These are phyloP conservation scores for Mesodorylaimus sp. DNA, from an alignment of 2,888 invertebrate species.

Conservation along the genomic window DNA sequence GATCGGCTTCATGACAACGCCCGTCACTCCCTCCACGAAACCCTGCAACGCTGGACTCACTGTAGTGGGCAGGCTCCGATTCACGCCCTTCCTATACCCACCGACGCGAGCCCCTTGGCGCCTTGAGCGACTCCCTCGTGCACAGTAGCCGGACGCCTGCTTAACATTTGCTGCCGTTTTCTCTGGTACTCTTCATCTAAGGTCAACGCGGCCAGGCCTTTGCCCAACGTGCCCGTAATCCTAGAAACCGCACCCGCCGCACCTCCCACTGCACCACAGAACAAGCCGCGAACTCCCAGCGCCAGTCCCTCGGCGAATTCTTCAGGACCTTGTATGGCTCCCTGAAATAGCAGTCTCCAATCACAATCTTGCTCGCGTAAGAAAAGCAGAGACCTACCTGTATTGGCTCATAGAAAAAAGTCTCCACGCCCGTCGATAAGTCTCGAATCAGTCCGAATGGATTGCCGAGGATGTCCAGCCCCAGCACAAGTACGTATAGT, in stretches of 20 bases:
- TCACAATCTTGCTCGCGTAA: slow-evolving; percentile 1
- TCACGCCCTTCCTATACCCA: slow-evolving; percentile 39
- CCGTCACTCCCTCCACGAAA: slow-evolving; percentile 81
- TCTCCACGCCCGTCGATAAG: slow-evolving; percentile 83
- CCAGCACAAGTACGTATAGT: slow-evolving; percentile 81
- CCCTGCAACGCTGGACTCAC: slow-evolving; percentile 44
- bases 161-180: slow-evolving; percentile 69
- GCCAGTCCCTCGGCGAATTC: slow-evolving; percentile 95
- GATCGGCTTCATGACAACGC: slow-evolving; percentile 84
- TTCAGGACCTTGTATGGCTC: slow-evolving; percentile 92
- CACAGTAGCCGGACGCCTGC: slow-evolving; percentile 65
- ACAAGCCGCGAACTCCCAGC: slow-evolving; percentile 73
- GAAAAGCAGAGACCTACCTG: slow-evolving; percentile 43
- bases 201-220: slow-evolving; percentile 76
- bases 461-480: slow-evolving; percentile 95
- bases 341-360: slow-evolving; percentile 47
- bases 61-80: neutral
- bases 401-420: slow-evolving; percentile 95
- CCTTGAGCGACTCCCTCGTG: slow-evolving; percentile 56
- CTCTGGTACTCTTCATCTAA: slow-evolving; percentile 86
- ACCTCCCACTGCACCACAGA: slow-evolving; percentile 80
- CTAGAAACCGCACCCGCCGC: slow-evolving; percentile 87
- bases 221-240: slow-evolving; percentile 47
- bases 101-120: slow-evolving; percentile 83
- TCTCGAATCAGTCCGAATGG: slow-evolving; percentile 90